Evolutionary conservation across 2,797 vertebrate genomes (phyloP).

Genomic region (Spheniscus humboldti): DNA sequence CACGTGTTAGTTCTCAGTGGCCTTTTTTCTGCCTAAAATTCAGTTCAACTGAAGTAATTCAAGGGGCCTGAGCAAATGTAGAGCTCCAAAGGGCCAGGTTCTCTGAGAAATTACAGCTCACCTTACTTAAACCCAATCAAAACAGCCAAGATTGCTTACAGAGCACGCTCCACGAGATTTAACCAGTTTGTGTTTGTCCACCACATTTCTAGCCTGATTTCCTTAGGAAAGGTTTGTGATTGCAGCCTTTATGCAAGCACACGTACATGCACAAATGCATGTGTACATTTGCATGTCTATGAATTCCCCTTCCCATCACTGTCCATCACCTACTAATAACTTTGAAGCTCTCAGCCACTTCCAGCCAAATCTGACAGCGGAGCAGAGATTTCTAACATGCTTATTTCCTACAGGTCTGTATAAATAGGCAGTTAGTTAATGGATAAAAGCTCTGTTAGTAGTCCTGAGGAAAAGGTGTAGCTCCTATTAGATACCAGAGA

Average conservation of each 20-base stretch:
- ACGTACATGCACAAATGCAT: not conserved
- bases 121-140: not conserved
- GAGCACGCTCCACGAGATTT: not conserved
- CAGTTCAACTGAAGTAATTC: not conserved
- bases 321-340: not conserved
- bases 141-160: not conserved
- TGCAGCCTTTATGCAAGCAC: not conserved
- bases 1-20: not conserved
- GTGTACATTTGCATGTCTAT: not conserved
- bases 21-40: not conserved
- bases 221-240: not conserved
- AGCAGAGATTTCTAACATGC: not conserved
- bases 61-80: not conserved
- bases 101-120: not conserved
- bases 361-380: not conserved
- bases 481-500: not conserved
- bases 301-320: not conserved
- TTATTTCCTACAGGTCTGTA: not conserved
- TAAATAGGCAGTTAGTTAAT: not conserved
- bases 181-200: not conserved
- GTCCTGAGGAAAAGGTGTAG: not conserved
- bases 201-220: not conserved
- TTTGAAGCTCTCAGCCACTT: not conserved
- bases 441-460: not conserved
- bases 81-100: not conserved